These are phyloP conservation scores for Pantelozetes paolii DNA, from an alignment of 2,888 invertebrate genomes.

Conservation along the genomic window DNA sequence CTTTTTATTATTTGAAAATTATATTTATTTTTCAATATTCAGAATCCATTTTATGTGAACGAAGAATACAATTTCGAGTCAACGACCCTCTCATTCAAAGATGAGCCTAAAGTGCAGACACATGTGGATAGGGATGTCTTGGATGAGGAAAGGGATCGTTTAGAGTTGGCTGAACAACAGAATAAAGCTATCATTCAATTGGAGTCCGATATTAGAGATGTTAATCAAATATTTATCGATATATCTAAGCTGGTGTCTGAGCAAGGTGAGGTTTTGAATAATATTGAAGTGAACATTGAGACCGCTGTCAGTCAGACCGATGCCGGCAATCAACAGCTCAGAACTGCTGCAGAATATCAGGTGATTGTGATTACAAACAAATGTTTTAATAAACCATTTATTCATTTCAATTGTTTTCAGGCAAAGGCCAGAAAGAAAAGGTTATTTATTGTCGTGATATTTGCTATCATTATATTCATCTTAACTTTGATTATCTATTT, in stretches of 20 bases:
- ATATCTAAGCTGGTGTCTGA: constrained; percentile 89
- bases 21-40: not conserved
- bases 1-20: not conserved
- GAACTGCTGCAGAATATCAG: constrained; percentile 49
- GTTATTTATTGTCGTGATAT: constrained; percentile 62
- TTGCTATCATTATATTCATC: constrained; percentile 62
- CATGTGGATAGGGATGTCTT: constrained; percentile 56
- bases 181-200: constrained; percentile 83
- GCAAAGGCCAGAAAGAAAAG: constrained; percentile 86
- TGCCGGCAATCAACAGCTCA: constrained; percentile 56
- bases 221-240: constrained; percentile 96
- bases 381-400: not conserved
- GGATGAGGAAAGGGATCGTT: constrained; percentile 73
- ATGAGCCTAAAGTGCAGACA: not conserved
- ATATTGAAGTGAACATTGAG: constrained; percentile 94
- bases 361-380: constrained; percentile 18
- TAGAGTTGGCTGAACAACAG: constrained; percentile 77
- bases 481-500: constrained; percentile 59
- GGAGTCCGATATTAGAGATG: constrained; percentile 88
- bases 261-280: constrained; percentile 81
- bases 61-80: constrained; percentile 17
- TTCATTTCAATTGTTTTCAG: constrained; percentile 55
- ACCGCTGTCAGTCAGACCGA: constrained; percentile 69
- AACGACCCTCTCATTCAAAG: constrained; percentile 9
- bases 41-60: constrained; percentile 4